A percentile compares a stretch with the other conserved stretches of the same genome.
Evolutionary conservation across 1,140 invertebrate species (phyloP).

Genomic region (Megalonaias nervosa): DNA sequence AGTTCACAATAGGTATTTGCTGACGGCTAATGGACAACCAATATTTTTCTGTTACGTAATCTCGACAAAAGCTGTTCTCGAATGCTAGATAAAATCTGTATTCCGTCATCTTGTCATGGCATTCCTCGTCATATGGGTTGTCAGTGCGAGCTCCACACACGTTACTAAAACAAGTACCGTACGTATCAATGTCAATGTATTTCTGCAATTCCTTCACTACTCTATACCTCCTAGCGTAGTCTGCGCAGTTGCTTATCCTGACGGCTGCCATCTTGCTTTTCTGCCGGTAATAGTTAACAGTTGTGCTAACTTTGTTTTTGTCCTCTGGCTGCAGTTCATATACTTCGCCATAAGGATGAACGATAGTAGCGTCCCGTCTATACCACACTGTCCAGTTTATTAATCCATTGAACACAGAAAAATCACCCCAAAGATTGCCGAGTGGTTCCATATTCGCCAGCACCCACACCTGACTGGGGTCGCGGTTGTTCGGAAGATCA

Average conservation of each 20-base stretch:
- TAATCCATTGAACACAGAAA: conserved; percentile 27
- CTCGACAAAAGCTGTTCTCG: conserved; percentile 69
- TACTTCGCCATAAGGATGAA: conserved; percentile 43
- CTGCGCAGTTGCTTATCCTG: conserved; percentile 79
- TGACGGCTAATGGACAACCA: conserved; percentile 53
- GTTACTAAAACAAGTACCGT: conserved; percentile 73
- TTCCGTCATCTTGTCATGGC: conserved; percentile 66
- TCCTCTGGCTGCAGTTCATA: conserved; percentile 25
- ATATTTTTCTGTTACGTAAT: conserved; percentile 71
- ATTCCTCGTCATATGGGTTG: conserved; percentile 39
- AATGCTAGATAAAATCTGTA: conserved; percentile 89
- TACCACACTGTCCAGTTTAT: conserved; percentile 64
- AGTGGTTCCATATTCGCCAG: conserved; percentile 54
- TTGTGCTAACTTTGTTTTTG: conserved; percentile 1
- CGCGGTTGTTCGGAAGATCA: conserved; percentile 38
- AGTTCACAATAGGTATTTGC: conserved; percentile 60
- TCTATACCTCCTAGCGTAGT: conserved; percentile 73
- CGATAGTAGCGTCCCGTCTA: conserved; percentile 51
- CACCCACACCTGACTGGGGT: conserved; percentile 52
- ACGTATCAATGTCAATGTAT: conserved; percentile 77
- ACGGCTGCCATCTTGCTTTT: conserved; percentile 72
- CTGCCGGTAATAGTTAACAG: conserved; percentile 22
- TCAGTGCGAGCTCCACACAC: conserved; percentile 44
- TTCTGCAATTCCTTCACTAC: conserved; percentile 74
- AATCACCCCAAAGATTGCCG: conserved; percentile 39